Evolutionary conservation across 92 coral and sea anemone genomes (phyloP).

Genomic region (Meandrina meandrites): DNA sequence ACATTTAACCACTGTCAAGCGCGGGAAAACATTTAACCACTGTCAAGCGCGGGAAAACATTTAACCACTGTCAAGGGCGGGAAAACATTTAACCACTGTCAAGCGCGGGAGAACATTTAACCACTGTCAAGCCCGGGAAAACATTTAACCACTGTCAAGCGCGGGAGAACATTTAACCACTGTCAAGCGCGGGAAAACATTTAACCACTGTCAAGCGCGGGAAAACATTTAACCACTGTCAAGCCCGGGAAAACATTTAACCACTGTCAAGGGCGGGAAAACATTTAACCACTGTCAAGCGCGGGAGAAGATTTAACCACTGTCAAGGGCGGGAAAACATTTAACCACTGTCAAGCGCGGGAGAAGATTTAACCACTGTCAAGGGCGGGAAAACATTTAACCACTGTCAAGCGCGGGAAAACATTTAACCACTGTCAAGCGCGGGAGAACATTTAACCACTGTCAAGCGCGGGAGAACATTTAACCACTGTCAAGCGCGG

Average conservation of each 20-base stretch:
- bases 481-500: background rate
- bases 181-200: background rate
- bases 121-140: background rate
- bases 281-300: too few relatives aligned
- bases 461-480: background rate
- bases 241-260: background rate
- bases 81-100: background rate
- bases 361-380: too few relatives aligned
- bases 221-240: background rate
- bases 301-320: too few relatives aligned
- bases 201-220: background rate
- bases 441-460: background rate
- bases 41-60: background rate
- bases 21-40: background rate
- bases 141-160: background rate
- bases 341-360: too few relatives aligned
- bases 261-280: background rate
- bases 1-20: background rate
- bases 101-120: background rate
- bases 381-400: background rate
- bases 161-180: background rate
- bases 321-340: too few relatives aligned
- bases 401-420: background rate
- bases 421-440: background rate
- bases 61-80: background rate